A percentile compares a stretch with the other conserved stretches of the same genome.
Conservation (phyloP, 1,140 invertebrate genomes). For the Danaus plexippus region DNA sequence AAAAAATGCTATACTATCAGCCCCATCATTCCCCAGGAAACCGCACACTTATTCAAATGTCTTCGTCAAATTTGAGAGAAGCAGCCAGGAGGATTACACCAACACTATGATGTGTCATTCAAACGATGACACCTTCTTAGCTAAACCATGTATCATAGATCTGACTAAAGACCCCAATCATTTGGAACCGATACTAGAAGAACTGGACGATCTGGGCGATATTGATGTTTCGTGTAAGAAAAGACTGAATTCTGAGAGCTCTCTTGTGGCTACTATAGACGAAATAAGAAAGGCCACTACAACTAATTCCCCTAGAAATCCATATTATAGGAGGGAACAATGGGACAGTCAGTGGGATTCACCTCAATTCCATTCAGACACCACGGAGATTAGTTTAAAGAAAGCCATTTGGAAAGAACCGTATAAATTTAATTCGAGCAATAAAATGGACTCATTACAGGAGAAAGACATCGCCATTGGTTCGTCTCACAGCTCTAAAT, state of each 20-base stretch:
- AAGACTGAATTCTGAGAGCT: constrained; percentile 70
- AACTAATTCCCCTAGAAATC: constrained; percentile 73
- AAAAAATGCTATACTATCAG: constrained; percentile 58
- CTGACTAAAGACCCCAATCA: constrained; percentile 71
- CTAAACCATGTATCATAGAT: constrained; percentile 73
- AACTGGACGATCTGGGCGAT: constrained; percentile 71
- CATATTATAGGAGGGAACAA: constrained; percentile 72
- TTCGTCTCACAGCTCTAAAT: constrained; percentile 37
- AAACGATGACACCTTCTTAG: constrained; percentile 67
- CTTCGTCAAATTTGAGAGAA: constrained; percentile 55
- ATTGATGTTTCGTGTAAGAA: constrained; percentile 57
- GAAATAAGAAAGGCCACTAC: constrained; percentile 74
- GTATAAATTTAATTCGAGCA: constrained; percentile 52
- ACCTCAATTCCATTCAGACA: constrained; percentile 57
- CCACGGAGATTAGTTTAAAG: constrained; percentile 55
- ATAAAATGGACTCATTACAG: constrained; percentile 59
- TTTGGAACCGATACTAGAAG: constrained; percentile 73
- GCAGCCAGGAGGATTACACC: constrained; percentile 71
- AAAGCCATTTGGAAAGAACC: constrained; percentile 68
- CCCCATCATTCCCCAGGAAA: constrained; percentile 59
- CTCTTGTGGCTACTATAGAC: constrained; percentile 76
- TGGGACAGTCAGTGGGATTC: constrained; percentile 63
- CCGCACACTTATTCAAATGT: constrained; percentile 62
- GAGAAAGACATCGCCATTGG: constrained; percentile 59
- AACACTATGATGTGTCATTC: constrained; percentile 71